Percentiles rank a stretch among this genome's conserved stretches.
These are phyloP conservation scores for Oxytorus armatus DNA, from an alignment of 2,888 invertebrate genomes.

Conservation along the genomic window DNA sequence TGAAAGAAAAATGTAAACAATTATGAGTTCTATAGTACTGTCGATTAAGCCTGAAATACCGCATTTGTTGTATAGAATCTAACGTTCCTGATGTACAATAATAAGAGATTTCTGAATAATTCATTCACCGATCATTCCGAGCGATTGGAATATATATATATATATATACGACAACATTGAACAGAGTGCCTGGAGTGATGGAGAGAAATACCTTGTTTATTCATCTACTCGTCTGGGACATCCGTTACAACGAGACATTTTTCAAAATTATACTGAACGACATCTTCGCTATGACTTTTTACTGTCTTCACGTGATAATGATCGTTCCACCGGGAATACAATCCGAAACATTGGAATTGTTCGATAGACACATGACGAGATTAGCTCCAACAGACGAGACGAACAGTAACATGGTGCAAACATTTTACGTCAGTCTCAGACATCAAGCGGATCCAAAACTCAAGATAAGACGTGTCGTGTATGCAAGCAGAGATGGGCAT, in stretches of 20 bases:
- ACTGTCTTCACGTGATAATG: conserved; percentile 85
- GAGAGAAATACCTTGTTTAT: conserved; percentile 87
- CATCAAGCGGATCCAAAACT: conserved; percentile 68
- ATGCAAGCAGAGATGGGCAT: too few relatives aligned
- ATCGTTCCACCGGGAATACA: conserved; percentile 84
- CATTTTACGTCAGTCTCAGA: conserved; percentile 79
- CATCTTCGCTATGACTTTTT: conserved; percentile 86
- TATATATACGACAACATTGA: neutral
- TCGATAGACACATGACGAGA: conserved; percentile 78
- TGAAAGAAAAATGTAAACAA: too few relatives aligned
- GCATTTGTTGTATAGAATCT: neutral
- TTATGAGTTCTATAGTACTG: neutral
- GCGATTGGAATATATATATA: conserved; percentile 61
- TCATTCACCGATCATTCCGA: conserved; percentile 40
- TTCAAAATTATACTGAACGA: conserved; percentile 82
- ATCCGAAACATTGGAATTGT: conserved; percentile 81
- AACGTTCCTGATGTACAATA: conserved; percentile 2
- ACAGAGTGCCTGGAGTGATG: conserved; percentile 84
- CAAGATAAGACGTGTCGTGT: conserved; percentile 76
- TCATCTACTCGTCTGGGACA: conserved; percentile 87
- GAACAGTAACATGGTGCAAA: conserved; percentile 75
- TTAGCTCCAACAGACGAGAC: conserved; percentile 75
- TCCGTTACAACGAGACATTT: conserved; percentile 82
- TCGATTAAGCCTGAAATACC: neutral
- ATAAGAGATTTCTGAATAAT: conserved; percentile 34